These are phyloP conservation scores for Trypoxylus dichotomus DNA, from an alignment of 1,140 invertebrate genomes.

Conservation along the genomic window DNA sequence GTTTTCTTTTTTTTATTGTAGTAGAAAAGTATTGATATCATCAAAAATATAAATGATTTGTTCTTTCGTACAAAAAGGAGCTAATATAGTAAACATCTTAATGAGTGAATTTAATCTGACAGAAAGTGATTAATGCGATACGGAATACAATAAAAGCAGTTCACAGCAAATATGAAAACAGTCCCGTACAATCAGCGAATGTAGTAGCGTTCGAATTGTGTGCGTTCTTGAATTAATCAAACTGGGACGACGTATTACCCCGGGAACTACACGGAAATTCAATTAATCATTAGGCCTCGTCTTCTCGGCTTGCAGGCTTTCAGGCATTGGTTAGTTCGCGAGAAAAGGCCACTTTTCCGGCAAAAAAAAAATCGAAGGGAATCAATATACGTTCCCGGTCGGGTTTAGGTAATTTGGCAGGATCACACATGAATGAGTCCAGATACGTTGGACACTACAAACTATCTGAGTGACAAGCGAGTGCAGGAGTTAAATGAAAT, in stretches of 20 bases:
- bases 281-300: conserved; percentile 44
- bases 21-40: too few relatives aligned
- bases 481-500: conserved; percentile 53
- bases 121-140: conserved; percentile 22
- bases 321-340: neutral
- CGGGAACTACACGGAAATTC: conserved; percentile 42
- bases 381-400: conserved; percentile 36
- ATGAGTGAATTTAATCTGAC: neutral
- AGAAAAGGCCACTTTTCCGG: conserved; percentile 42
- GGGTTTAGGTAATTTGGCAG: conserved; percentile 45
- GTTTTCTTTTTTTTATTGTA: too few relatives aligned
- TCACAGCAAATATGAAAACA: conserved; percentile 37
- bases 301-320: neutral
- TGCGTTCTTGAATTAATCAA: conserved; percentile 45
- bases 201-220: conserved; percentile 39
- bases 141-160: conserved; percentile 30
- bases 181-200: conserved; percentile 36
- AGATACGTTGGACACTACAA: conserved; percentile 37
- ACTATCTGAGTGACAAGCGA: conserved; percentile 48
- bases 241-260: conserved; percentile 39
- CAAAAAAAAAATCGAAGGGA: neutral
- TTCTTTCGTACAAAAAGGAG: neutral
- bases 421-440: conserved; percentile 46
- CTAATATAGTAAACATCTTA: neutral
- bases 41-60: too few relatives aligned